A percentile compares a stretch with the other conserved stretches of the same genome.
Conservation (phyloP, 2,797 vertebrate genomes). For the Takifugu ocellatus region DNA sequence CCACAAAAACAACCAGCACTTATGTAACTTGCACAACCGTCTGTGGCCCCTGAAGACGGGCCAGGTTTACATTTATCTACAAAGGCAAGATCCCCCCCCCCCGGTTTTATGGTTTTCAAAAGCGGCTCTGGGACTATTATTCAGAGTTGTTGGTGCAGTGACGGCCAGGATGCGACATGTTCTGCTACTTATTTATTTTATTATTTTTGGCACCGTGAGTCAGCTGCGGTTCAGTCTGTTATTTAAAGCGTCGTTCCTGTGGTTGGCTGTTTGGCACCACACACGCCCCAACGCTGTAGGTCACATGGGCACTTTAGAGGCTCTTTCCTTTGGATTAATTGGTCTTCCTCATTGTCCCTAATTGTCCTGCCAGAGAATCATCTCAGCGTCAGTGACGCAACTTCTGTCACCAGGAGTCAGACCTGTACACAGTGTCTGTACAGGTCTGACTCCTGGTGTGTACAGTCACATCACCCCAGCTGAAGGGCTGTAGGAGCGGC, state of each 20-base stretch:
- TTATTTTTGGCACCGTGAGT: constrained; percentile 21
- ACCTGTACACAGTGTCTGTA: too few species aligned
- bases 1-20: neutral
- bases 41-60: neutral
- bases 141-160: constrained; percentile 8
- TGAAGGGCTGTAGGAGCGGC: too few species aligned
- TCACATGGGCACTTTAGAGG: constrained; percentile 11
- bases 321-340: constrained; percentile 9
- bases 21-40: neutral
- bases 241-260: constrained; percentile 52
- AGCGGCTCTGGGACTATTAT: neutral
- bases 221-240: constrained; percentile 42
- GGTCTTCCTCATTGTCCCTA: too few species aligned
- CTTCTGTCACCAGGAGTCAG: too few species aligned
- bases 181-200: constrained; percentile 16
- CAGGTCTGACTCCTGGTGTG: too few species aligned
- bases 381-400: too few species aligned
- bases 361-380: too few species aligned
- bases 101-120: neutral
- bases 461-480: too few species aligned
- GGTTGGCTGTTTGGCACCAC: constrained; percentile 28
- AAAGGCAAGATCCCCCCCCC: neutral
- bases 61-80: neutral
- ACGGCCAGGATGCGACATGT: constrained; percentile 6
- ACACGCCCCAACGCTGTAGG: constrained; percentile 11